A percentile compares a stretch with the other conserved stretches of the same genome.
These are phyloP conservation scores for Agrypnus murinus DNA, from an alignment of 2,888 invertebrate genomes.

Conservation along the genomic window DNA sequence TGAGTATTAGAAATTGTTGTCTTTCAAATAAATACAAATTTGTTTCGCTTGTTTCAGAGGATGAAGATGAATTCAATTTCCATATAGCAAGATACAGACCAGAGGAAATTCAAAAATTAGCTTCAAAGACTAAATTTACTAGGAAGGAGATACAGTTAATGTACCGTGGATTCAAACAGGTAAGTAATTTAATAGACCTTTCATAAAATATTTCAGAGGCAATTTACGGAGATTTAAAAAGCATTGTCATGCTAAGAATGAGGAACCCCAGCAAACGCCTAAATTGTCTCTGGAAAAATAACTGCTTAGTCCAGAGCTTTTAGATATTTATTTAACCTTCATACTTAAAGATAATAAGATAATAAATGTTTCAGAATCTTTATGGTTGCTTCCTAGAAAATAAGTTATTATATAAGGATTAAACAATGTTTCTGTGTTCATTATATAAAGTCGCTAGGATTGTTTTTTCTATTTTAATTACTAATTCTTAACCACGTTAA, in stretches of 20 bases:
- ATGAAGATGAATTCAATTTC: slow-evolving; percentile 80
- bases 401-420: no score
- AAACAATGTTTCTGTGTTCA: no score
- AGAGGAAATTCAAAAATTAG: slow-evolving; percentile 85
- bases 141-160: slow-evolving; percentile 91
- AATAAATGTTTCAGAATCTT: no score
- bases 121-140: slow-evolving; percentile 85
- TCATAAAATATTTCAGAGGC: no score
- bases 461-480: no score
- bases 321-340: slow-evolving; percentile 3
- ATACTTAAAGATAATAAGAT: no score
- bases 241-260: no score
- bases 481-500: no score
- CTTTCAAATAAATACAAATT: not conserved
- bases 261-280: not conserved
- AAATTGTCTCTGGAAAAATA: slow-evolving; percentile 8
- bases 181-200: slow-evolving; percentile 66
- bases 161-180: slow-evolving; percentile 94
- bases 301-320: not conserved
- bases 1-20: not conserved
- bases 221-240: no score
- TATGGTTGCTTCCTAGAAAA: no score
- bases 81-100: slow-evolving; percentile 82
- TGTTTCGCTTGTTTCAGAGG: slow-evolving; percentile 76
- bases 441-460: no score